phyloP scores from a whole-genome alignment of 2,888 invertebrate genomes.

The Drosophila mayaguana region DNA sequence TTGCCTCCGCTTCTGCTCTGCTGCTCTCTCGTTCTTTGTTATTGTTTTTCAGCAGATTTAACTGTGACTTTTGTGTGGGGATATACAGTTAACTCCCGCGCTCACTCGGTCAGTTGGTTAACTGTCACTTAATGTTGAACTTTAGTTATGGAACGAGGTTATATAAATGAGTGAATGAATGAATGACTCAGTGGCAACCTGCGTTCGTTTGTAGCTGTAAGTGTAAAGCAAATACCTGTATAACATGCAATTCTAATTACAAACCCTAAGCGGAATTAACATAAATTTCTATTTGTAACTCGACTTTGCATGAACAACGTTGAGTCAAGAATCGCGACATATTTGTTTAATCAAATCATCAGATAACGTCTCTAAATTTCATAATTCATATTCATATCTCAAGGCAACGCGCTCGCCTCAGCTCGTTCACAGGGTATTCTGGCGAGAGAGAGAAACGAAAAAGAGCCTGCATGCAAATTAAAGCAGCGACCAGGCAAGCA shows the following conservation, averaged over 20 bases:
- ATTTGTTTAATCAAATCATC: constrained; percentile 10
- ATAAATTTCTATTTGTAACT: constrained; percentile 7
- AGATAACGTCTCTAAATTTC: background rate
- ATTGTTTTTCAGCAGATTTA: constrained; percentile 15
- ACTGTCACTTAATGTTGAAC: constrained; percentile 36
- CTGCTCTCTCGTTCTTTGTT: background rate
- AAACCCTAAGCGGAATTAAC: constrained; percentile 1
- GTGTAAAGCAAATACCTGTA: constrained; percentile 4
- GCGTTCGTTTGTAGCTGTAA: background rate
- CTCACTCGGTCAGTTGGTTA: constrained; percentile 64
- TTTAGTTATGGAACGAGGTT: background rate
- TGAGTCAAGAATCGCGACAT: constrained; percentile 30
- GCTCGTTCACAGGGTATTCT: background rate
- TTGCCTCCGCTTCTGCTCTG: background rate
- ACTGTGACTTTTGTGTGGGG: constrained; percentile 28
- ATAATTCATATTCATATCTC: background rate
- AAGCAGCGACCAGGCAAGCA: constrained; percentile 68
- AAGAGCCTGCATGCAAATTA: constrained; percentile 72
- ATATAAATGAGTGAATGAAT: constrained; percentile 11
- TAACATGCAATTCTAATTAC: constrained; percentile 29
- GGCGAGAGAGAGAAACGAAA: background rate
- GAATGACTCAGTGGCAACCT: constrained; percentile 39
- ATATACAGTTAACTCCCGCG: constrained; percentile 34
- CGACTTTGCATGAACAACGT: constrained; percentile 1
- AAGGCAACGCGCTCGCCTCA: background rate